Conservation (phyloP, 1,140 invertebrate species). For the Antheraea pernyi region DNA sequence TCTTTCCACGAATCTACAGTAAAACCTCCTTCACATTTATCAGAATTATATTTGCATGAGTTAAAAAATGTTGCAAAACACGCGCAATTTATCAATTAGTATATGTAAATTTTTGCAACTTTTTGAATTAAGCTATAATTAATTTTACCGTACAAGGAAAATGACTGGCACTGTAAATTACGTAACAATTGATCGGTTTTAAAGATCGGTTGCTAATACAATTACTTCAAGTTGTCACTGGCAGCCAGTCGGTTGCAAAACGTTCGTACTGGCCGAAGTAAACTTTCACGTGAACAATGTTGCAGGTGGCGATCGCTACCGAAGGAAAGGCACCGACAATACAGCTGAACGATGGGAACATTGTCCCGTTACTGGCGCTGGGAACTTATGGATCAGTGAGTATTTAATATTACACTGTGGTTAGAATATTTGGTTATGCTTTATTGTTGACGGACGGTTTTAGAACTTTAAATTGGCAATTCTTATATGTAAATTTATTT, state of each 20-base stretch:
- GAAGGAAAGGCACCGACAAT: slow-evolving; percentile 20
- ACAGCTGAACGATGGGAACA: slow-evolving; percentile 35
- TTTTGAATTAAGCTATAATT: background rate
- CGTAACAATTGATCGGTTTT: background rate
- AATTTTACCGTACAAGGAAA: background rate
- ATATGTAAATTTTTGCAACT: no score
- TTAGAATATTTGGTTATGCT: no score
- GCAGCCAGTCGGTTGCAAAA: background rate
- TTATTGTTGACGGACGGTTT: no score
- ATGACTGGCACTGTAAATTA: background rate
- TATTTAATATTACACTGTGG: background rate
- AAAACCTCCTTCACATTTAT: no score
- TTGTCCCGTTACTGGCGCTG: slow-evolving; percentile 33
- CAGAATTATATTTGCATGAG: no score
- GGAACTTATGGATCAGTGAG: slow-evolving; percentile 40
- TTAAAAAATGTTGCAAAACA: no score
- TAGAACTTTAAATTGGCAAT: no score
- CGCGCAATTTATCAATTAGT: no score
- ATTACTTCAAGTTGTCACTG: background rate
- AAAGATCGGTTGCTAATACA: background rate
- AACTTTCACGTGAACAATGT: background rate
- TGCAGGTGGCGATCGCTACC: background rate
- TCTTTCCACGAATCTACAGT: no score
- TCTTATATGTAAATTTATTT: no score
- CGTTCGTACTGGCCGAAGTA: background rate